Conservation (phyloP, 1,140 invertebrate genomes). For the Ptiloglossa arizonensis region DNA sequence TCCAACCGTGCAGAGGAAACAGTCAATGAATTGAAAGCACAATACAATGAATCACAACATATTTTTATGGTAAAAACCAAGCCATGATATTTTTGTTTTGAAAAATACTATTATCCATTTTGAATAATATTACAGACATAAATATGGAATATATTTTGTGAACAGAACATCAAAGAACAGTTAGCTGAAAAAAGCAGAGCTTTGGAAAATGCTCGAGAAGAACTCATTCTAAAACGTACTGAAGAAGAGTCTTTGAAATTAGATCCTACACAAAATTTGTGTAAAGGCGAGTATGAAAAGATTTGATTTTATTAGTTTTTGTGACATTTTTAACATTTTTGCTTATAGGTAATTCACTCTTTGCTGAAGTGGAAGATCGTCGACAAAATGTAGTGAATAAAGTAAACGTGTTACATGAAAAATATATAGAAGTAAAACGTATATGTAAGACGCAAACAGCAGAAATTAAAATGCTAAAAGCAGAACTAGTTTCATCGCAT, state of each 20-base stretch:
- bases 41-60: conserved; percentile 47
- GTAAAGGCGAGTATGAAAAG: conserved; percentile 66
- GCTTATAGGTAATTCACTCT: conserved; percentile 80
- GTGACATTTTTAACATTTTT: background rate
- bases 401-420: conserved; percentile 75
- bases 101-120: background rate
- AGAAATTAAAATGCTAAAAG: conserved; percentile 78
- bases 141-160: conserved; percentile 9
- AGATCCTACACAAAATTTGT: conserved; percentile 51
- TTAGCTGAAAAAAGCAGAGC: conserved; percentile 58
- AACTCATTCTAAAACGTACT: conserved; percentile 61
- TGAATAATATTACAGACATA: background rate
- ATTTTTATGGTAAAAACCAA: conserved; percentile 42
- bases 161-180: conserved; percentile 53
- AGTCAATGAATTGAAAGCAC: conserved; percentile 29
- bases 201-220: conserved; percentile 63
- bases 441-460: conserved; percentile 72
- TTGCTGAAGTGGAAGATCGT: conserved; percentile 83
- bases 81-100: background rate
- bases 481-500: conserved; percentile 74
- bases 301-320: conserved; percentile 3
- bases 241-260: conserved; percentile 67
- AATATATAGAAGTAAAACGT: conserved; percentile 78
- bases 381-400: conserved; percentile 76
- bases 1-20: conserved; percentile 31